These are phyloP conservation scores for Melierax canorus DNA, from an alignment of 2,113 vertebrate species.

Conservation along the genomic window DNA sequence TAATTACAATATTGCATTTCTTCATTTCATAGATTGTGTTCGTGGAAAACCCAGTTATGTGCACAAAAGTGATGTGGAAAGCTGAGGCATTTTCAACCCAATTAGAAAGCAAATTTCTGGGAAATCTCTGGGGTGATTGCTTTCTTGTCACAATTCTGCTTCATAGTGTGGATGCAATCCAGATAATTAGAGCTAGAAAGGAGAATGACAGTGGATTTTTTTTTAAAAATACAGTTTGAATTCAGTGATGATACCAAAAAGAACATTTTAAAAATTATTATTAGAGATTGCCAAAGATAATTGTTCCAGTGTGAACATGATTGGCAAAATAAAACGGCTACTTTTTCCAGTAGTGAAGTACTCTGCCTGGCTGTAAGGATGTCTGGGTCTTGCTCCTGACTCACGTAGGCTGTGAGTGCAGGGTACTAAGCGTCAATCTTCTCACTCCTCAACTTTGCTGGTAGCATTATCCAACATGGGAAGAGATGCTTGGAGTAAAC, in stretches of 20 bases:
- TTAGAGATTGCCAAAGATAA: background rate
- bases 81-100: slow-evolving; percentile 21
- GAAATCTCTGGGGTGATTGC: slow-evolving; percentile 16
- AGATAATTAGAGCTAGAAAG: slow-evolving; percentile 17
- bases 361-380: background rate
- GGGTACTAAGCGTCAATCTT: background rate
- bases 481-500: background rate
- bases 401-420: fast-evolving
- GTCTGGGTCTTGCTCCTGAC: background rate
- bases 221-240: background rate
- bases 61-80: background rate
- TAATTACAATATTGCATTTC: background rate
- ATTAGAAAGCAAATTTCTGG: slow-evolving; percentile 42
- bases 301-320: background rate
- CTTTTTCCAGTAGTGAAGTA: background rate
- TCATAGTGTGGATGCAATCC: slow-evolving; percentile 9
- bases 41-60: background rate
- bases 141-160: slow-evolving; percentile 34
- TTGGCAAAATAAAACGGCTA: background rate
- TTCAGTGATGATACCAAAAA: slow-evolving; percentile 1
- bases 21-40: background rate
- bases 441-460: background rate
- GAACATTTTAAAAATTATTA: slow-evolving; percentile 21
- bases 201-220: background rate
- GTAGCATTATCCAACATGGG: background rate